Evolutionary conservation across 2,888 invertebrate genomes (phyloP).

Genomic region (Leucozona laternaria): DNA sequence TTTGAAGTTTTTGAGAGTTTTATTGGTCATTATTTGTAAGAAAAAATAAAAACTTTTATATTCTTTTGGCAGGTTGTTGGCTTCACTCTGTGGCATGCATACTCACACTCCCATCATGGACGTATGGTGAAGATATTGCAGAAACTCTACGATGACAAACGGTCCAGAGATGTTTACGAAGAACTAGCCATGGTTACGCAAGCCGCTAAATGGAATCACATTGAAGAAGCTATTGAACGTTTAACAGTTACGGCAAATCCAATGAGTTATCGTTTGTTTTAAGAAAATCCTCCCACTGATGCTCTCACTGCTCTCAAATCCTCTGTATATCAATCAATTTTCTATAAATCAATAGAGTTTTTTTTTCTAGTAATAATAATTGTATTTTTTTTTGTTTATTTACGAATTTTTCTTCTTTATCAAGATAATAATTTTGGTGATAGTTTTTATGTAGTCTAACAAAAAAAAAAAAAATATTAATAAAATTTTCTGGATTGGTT

Average conservation of each 20-base stretch:
- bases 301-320: neutral
- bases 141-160: slow-evolving; percentile 92
- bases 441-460: slow-evolving; percentile 36
- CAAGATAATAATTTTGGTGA: slow-evolving; percentile 37
- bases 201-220: slow-evolving; percentile 81
- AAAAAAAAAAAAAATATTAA: neutral
- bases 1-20: slow-evolving; percentile 10
- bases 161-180: slow-evolving; percentile 87
- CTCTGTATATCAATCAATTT: slow-evolving; percentile 30
- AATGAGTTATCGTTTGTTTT: slow-evolving; percentile 82
- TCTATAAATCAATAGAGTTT: slow-evolving; percentile 16
- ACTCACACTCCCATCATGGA: slow-evolving; percentile 91
- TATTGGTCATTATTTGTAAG: neutral
- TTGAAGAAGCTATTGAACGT: slow-evolving; percentile 79
- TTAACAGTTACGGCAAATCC: slow-evolving; percentile 81
- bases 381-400: neutral
- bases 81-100: slow-evolving; percentile 93
- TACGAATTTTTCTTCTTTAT: neutral
- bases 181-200: slow-evolving; percentile 80
- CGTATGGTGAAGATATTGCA: slow-evolving; percentile 90
- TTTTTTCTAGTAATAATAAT: neutral
- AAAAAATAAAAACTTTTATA: neutral
- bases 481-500: neutral
- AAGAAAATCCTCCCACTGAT: slow-evolving; percentile 62
- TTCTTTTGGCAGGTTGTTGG: slow-evolving; percentile 86